Percentiles rank a stretch among this genome's conserved stretches.
Conservation (phyloP, 2,797 vertebrate species). For the Antrozous pallidus region DNA sequence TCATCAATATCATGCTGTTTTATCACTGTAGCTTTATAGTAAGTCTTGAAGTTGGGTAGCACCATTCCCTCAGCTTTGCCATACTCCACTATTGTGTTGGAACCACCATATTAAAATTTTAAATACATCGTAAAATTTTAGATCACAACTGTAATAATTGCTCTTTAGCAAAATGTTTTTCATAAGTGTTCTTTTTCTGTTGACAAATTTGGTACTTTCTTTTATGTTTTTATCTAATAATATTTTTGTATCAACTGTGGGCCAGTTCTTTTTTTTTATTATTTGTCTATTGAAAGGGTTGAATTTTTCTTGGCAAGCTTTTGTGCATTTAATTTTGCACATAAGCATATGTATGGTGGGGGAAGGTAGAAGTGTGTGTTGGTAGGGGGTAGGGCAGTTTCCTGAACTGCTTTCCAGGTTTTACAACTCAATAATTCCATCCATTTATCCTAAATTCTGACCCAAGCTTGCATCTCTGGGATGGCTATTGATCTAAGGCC, state of each 20-base stretch:
- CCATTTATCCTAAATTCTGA: not conserved
- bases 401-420: not conserved
- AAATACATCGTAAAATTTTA: slow-evolving; percentile 7
- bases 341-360: not conserved
- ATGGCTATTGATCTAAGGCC: not conserved
- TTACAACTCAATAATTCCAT: not conserved
- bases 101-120: not conserved
- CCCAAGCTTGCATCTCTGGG: not conserved
- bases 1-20: not conserved
- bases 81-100: not conserved
- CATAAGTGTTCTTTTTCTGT: not conserved
- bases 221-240: not conserved
- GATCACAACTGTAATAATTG: not conserved
- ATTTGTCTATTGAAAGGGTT: not conserved
- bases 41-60: not conserved
- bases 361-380: not conserved
- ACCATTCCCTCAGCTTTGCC: not conserved
- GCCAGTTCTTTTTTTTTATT: not conserved
- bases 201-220: slow-evolving; percentile 6
- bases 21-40: not conserved
- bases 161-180: not conserved
- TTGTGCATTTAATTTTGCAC: not conserved
- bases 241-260: not conserved
- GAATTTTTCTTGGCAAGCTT: not conserved
- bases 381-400: not conserved